phyloP scores from a whole-genome alignment of 2,113 vertebrate species.

The Chaenocephalus aceratus region DNA sequence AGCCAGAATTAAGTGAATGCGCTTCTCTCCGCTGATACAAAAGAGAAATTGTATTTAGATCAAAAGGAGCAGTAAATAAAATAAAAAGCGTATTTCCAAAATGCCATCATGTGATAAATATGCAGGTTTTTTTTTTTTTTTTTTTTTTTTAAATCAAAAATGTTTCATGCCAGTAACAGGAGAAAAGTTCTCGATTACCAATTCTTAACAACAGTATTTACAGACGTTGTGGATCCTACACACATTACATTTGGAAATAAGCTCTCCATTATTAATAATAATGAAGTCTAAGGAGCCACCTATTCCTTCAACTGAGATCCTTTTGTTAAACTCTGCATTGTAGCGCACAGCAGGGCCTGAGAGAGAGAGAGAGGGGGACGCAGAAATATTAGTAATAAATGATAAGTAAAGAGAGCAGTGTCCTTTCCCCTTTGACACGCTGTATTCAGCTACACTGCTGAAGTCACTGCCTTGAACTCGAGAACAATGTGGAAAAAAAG shows the following conservation, averaged over 20 bases:
- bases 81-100: constrained; percentile 63
- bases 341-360: constrained; percentile 83
- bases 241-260: constrained; percentile 59
- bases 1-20: neutral
- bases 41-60: constrained; percentile 12
- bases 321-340: constrained; percentile 83
- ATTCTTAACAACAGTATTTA: neutral
- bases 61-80: neutral
- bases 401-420: neutral
- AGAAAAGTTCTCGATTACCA: neutral
- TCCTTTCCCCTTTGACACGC: neutral
- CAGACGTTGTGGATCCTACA: neutral
- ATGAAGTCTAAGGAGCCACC: constrained; percentile 72
- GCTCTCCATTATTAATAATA: constrained; percentile 23
- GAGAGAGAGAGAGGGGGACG: constrained; percentile 46
- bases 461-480: neutral
- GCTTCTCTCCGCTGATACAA: constrained; percentile 5
- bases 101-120: constrained; percentile 16
- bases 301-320: constrained; percentile 83
- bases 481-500: neutral
- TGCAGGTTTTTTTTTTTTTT: neutral
- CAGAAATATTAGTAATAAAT: constrained; percentile 21
- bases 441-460: neutral
- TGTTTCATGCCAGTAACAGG: neutral
- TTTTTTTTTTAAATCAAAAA: neutral